Evolutionary conservation across 35 echinoderm and acorn worm genomes (phyloP).

Genomic region (Holothuria glaberrima): DNA sequence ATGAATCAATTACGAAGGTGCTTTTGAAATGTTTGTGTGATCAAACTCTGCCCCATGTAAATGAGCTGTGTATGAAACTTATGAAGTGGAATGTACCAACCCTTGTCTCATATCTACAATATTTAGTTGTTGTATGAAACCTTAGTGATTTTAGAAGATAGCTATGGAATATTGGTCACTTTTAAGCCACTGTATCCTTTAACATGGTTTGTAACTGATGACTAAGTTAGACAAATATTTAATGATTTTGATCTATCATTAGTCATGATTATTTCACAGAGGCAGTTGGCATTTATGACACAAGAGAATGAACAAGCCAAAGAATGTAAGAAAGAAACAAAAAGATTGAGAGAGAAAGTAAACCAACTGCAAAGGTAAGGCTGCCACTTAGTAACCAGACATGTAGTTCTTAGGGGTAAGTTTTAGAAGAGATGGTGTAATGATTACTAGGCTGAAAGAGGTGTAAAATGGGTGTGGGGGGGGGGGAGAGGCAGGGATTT

Average conservation of each 20-base stretch:
- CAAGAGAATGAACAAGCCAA: constrained; percentile 58
- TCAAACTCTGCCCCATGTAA: neutral
- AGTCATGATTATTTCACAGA: neutral
- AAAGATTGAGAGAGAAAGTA: constrained; percentile 40
- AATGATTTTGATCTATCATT: neutral
- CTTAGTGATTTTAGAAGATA: too few relatives aligned
- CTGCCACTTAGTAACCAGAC: neutral
- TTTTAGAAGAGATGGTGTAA: too few relatives aligned
- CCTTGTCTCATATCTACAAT: too few relatives aligned
- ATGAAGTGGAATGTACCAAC: too few relatives aligned
- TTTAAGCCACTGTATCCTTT: too few relatives aligned
- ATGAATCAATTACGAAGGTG: too few relatives aligned
- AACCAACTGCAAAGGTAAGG: constrained; percentile 47
- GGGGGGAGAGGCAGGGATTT: too few relatives aligned
- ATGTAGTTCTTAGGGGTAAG: neutral
- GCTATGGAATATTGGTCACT: too few relatives aligned
- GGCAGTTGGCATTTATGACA: constrained; percentile 33
- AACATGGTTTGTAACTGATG: neutral
- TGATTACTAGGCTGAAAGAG: too few relatives aligned
- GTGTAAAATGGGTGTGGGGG: too few relatives aligned
- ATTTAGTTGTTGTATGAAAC: too few relatives aligned
- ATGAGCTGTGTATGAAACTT: too few relatives aligned
- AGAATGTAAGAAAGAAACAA: constrained; percentile 42
- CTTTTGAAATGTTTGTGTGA: neutral
- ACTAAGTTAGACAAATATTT: neutral